phyloP scores from a whole-genome alignment of 2,797 vertebrate genomes.

The Thalassophryne amazonica region DNA sequence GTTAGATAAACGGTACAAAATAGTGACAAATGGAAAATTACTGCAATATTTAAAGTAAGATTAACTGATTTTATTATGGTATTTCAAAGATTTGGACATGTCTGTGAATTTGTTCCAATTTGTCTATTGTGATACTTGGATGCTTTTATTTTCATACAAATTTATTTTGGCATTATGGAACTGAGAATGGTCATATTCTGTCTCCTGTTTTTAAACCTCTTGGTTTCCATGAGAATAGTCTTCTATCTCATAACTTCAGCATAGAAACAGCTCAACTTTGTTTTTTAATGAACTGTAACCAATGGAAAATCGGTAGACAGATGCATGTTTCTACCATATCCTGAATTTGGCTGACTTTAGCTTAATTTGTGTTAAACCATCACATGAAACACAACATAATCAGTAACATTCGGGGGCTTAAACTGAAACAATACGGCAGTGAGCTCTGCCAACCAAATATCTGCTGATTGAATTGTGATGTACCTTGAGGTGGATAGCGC shows the following conservation, averaged over 20 bases:
- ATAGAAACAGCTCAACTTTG: conserved; percentile 27
- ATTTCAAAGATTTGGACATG: too few relatives aligned
- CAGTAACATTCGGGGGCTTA: conserved; percentile 53
- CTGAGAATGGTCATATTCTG: too few relatives aligned
- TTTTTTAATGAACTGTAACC: conserved; percentile 48
- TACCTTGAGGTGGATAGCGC: conserved; percentile 38
- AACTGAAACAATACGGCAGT: conserved; percentile 48
- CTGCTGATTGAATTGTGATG: conserved; percentile 30
- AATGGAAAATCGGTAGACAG: conserved; percentile 49
- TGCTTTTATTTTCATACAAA: too few relatives aligned
- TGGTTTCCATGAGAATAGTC: conserved; percentile 25
- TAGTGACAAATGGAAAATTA: too few relatives aligned
- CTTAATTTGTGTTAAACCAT: conserved; percentile 60
- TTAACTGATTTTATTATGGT: too few relatives aligned
- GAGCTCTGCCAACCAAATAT: conserved; percentile 28
- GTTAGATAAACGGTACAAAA: too few relatives aligned
- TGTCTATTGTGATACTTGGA: too few relatives aligned
- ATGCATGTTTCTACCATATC: conserved; percentile 40
- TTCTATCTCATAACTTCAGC: conserved; percentile 17
- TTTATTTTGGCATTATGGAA: too few relatives aligned
- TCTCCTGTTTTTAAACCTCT: too few relatives aligned
- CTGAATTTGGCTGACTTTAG: conserved; percentile 50
- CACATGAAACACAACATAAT: conserved; percentile 60
- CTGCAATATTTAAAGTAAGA: too few relatives aligned
- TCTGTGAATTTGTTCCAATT: too few relatives aligned